Percentiles rank a stretch among this genome's conserved stretches.
Evolutionary conservation across 2,888 invertebrate species (phyloP).

Genomic region (Latrodectus hesperus): DNA sequence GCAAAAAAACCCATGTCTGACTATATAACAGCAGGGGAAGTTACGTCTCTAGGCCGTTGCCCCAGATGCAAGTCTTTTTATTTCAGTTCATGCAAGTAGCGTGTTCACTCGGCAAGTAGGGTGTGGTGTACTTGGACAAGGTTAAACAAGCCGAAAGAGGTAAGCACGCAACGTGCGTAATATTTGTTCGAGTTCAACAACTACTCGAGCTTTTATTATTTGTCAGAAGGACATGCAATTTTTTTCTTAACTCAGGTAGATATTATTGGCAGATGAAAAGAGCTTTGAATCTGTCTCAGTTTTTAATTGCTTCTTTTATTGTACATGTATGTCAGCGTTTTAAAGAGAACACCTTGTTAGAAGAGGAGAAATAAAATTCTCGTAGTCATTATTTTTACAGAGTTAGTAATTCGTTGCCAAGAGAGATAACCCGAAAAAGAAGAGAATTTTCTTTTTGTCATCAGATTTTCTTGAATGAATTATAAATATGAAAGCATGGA

Average conservation of each 20-base stretch:
- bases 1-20: no score
- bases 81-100: conserved; percentile 3
- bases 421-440: conserved; percentile 45
- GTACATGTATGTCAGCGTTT: no score
- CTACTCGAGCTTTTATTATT: conserved; percentile 12
- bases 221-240: neutral
- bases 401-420: conserved; percentile 22
- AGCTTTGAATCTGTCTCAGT: no score
- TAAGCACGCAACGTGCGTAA: conserved; percentile 19
- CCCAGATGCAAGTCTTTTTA: neutral
- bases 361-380: neutral
- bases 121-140: conserved; percentile 50
- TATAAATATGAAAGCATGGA: no score
- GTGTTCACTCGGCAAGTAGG: conserved; percentile 20
- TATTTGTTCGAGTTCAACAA: conserved; percentile 50
- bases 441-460: no score
- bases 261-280: no score
- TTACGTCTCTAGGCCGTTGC: neutral
- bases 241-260: neutral
- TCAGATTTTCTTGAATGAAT: no score
- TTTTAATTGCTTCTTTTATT: no score
- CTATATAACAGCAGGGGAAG: neutral
- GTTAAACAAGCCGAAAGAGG: conserved; percentile 53
- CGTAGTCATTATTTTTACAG: neutral
- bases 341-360: no score